Conservation (phyloP, 2,113 vertebrate species). For the Dasyurus viverrinus region DNA sequence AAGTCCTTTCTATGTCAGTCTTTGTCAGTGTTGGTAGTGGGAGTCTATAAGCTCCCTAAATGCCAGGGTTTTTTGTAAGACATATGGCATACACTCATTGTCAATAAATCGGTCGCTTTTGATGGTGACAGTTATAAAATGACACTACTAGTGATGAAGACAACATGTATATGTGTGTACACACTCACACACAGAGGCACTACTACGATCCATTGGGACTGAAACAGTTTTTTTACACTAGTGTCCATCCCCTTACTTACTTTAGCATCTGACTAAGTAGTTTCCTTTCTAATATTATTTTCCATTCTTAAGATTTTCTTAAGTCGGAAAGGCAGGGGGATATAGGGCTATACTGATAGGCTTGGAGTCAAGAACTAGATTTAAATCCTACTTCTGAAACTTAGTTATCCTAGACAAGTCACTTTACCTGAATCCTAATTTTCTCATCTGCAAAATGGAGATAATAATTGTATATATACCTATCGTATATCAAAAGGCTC, state of each 20-base stretch:
- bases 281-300: background rate
- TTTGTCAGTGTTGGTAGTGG: background rate
- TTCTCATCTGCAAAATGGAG: background rate
- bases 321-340: no score
- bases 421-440: background rate
- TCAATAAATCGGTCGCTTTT: background rate
- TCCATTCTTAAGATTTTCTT: background rate
- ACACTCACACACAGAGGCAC: background rate
- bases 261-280: background rate
- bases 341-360: background rate
- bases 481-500: background rate
- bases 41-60: background rate
- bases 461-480: background rate
- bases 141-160: background rate
- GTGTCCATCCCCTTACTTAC: background rate
- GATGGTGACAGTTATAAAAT: background rate
- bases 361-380: background rate
- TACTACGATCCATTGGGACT: background rate
- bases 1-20: background rate
- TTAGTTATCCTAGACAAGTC: background rate
- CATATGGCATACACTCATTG: background rate
- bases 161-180: no score
- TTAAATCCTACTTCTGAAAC: background rate
- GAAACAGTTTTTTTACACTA: background rate
- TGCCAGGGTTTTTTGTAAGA: background rate